Evolutionary conservation across 2,888 invertebrate species (phyloP).

Genomic region (Plagodis dolabraria): DNA sequence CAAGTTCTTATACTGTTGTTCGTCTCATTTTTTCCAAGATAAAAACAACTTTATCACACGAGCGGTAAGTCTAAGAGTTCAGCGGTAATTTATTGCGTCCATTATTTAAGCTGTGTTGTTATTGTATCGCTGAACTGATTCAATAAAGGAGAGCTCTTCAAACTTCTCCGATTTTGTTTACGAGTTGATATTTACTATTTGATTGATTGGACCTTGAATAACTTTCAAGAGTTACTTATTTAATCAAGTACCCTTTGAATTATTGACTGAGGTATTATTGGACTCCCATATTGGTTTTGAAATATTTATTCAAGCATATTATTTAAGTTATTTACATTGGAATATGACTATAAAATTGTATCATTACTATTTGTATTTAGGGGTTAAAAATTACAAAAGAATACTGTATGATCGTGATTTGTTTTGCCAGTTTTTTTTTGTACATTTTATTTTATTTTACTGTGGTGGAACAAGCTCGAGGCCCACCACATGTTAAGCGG

Average conservation of each 20-base stretch:
- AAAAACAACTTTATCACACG: conserved; percentile 53
- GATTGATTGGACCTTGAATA: conserved; percentile 1
- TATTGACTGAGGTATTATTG: too few relatives aligned
- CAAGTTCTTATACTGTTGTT: conserved; percentile 5
- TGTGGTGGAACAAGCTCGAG: too few relatives aligned
- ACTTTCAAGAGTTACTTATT: background rate
- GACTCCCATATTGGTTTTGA: too few relatives aligned
- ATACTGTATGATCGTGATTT: too few relatives aligned
- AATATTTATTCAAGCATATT: too few relatives aligned
- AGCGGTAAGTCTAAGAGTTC: conserved; percentile 43
- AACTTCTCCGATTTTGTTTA: conserved; percentile 28
- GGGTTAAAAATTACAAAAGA: too few relatives aligned
- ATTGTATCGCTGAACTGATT: conserved; percentile 34
- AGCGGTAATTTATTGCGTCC: conserved; percentile 36
- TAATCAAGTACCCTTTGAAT: background rate
- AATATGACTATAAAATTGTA: too few relatives aligned
- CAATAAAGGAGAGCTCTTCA: conserved; percentile 31
- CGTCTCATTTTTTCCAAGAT: conserved; percentile 36
- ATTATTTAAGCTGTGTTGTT: conserved; percentile 39
- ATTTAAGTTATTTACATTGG: too few relatives aligned
- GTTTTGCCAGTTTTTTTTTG: too few relatives aligned
- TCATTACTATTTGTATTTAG: too few relatives aligned
- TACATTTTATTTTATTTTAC: too few relatives aligned
- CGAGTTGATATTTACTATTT: conserved; percentile 12
- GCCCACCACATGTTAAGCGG: too few relatives aligned